A percentile compares a stretch with the other conserved stretches of the same genome.
Evolutionary conservation across 2,888 invertebrate genomes (phyloP).

Genomic region (Sinelater perroti): DNA sequence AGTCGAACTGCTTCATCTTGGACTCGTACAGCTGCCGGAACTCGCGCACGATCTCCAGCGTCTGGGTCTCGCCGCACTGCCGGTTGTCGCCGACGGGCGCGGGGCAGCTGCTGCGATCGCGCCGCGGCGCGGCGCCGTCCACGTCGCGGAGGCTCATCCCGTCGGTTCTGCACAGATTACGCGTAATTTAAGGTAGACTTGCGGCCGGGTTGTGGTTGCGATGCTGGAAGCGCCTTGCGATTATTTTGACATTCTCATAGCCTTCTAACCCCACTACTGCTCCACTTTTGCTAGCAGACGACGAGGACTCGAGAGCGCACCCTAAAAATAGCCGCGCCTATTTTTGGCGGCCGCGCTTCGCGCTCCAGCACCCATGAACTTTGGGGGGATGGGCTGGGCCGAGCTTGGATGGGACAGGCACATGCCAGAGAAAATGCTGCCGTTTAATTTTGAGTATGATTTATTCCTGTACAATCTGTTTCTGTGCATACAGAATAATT

Average conservation of each 20-base stretch:
- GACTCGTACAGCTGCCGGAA: conserved; percentile 71
- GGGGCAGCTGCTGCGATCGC: neutral
- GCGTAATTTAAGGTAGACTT: too few relatives aligned
- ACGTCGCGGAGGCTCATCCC: neutral
- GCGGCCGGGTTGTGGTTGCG: too few relatives aligned
- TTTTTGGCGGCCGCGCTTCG: too few relatives aligned
- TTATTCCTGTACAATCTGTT: conserved; percentile 59
- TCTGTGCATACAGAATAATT: conserved; percentile 59
- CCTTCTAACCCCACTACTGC: conserved; percentile 21
- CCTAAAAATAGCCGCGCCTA: neutral
- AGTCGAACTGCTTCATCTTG: conserved; percentile 67
- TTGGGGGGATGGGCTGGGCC: neutral
- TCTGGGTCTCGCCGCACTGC: conserved; percentile 55
- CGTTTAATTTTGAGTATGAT: conserved; percentile 61
- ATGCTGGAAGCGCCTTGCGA: conserved; percentile 32
- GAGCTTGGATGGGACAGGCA: too few relatives aligned
- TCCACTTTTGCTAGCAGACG: neutral
- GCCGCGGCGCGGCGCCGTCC: too few relatives aligned
- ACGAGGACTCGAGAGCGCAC: neutral
- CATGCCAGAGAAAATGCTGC: too few relatives aligned
- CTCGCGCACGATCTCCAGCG: conserved; percentile 66
- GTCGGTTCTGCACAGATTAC: too few relatives aligned
- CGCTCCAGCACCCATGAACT: neutral
- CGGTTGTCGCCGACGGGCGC: neutral
- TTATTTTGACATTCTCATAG: conserved; percentile 39